Conservation (phyloP, 2,797 vertebrate species). For the Esox masquinongy region DNA sequence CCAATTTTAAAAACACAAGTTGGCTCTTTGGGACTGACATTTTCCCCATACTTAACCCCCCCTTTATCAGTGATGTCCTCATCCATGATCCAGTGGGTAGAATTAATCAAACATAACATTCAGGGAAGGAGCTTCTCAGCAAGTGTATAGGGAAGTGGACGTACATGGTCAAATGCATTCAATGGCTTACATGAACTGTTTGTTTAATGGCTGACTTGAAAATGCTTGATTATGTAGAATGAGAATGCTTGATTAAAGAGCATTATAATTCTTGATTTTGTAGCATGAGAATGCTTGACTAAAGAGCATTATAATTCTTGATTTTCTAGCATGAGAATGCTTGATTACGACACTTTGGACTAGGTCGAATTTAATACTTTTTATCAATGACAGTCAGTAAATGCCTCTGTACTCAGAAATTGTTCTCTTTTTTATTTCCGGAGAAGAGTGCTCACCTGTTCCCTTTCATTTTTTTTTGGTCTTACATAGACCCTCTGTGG, state of each 20-base stretch:
- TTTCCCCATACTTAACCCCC: conserved; percentile 57
- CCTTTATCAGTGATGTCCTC: conserved; percentile 63
- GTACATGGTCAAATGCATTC: conserved; percentile 36
- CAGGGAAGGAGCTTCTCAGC: conserved; percentile 35
- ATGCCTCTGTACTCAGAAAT: conserved; percentile 34
- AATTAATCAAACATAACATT: conserved; percentile 55
- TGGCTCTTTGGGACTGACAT: conserved; percentile 50
- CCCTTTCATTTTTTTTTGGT: conserved; percentile 36
- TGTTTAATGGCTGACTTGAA: conserved; percentile 29
- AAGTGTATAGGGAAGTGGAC: conserved; percentile 43
- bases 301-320: too few species aligned
- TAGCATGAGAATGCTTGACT: too few species aligned
- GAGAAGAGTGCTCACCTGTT: conserved; percentile 39
- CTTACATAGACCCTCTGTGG: neutral
- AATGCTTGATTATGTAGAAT: conserved; percentile 9
- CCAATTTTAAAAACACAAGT: conserved; percentile 41
- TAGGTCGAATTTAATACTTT: conserved; percentile 46
- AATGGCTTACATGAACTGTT: conserved; percentile 38
- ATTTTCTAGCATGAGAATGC: too few species aligned
- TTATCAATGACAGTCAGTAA: conserved; percentile 39
- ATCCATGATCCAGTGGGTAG: conserved; percentile 48
- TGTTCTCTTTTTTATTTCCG: conserved; percentile 2
- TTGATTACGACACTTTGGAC: conserved; percentile 38
- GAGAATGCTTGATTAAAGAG: conserved; percentile 2
- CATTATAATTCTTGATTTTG: too few species aligned